These are phyloP conservation scores for Amblyjoppa proteus DNA, from an alignment of 2,888 invertebrate species.

Conservation along the genomic window DNA sequence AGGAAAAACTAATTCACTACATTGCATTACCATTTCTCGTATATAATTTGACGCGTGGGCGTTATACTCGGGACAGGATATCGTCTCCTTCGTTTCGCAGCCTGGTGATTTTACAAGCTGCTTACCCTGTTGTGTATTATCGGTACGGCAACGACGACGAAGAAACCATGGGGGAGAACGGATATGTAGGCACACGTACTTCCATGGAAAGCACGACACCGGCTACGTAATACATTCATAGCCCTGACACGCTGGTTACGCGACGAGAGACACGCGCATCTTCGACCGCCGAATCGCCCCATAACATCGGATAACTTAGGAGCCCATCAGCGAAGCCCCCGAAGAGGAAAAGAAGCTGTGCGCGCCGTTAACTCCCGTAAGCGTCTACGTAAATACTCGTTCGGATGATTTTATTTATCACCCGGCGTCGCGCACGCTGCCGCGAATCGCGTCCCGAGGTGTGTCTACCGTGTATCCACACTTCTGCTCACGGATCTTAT, in stretches of 20 bases:
- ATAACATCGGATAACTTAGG: slow-evolving; percentile 77
- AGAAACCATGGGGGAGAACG: slow-evolving; percentile 11
- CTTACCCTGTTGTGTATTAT: slow-evolving; percentile 47
- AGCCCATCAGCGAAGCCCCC: slow-evolving; percentile 71
- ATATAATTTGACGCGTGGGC: slow-evolving; percentile 43
- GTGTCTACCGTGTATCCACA: slow-evolving; percentile 42
- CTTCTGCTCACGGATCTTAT: slow-evolving; percentile 33
- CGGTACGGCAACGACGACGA: slow-evolving; percentile 23
- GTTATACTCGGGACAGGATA: slow-evolving; percentile 40
- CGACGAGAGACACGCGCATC: slow-evolving; percentile 65
- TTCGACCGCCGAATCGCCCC: slow-evolving; percentile 70
- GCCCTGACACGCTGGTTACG: slow-evolving; percentile 37
- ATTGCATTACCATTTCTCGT: slow-evolving; percentile 4
- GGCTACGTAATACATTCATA: slow-evolving; percentile 53
- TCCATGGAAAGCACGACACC: slow-evolving; percentile 43
- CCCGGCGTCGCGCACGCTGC: slow-evolving; percentile 52
- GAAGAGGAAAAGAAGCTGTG: slow-evolving; percentile 67
- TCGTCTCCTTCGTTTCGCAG: slow-evolving; percentile 13
- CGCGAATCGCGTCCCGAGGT: slow-evolving; percentile 51
- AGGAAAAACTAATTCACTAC: slow-evolving; percentile 31
- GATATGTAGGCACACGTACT: slow-evolving; percentile 37
- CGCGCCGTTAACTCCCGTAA: slow-evolving; percentile 73
- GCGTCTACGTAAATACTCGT: slow-evolving; percentile 76
- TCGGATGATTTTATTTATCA: slow-evolving; percentile 79
- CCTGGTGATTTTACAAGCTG: slow-evolving; percentile 49